Percentiles rank a stretch among this genome's conserved stretches.
Conservation (phyloP, 2,888 invertebrate species). For the Alloscopus bannaensis region DNA sequence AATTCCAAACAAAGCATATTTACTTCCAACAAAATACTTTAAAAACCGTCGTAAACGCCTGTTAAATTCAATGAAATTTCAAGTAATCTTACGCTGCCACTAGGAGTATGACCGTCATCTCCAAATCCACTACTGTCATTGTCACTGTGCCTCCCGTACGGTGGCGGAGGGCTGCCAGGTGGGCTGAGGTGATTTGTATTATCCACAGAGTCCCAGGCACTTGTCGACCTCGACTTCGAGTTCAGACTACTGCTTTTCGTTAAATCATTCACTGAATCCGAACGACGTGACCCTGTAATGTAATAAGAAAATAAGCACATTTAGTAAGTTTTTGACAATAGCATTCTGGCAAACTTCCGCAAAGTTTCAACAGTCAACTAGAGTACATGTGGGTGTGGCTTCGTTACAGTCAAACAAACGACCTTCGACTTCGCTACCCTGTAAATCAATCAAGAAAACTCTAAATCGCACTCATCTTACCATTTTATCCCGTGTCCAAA, state of each 20-base stretch:
- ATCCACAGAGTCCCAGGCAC: constrained; percentile 76
- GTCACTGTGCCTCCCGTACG: constrained; percentile 78
- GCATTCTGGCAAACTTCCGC: too few relatives aligned
- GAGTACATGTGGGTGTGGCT: too few relatives aligned
- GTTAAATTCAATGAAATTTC: neutral
- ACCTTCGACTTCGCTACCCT: too few relatives aligned
- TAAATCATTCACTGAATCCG: constrained; percentile 81
- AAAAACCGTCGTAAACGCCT: neutral
- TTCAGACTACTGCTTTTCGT: constrained; percentile 74
- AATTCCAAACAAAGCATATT: neutral
- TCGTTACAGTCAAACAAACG: too few relatives aligned
- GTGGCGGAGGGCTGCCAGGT: constrained; percentile 92
- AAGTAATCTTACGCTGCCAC: constrained; percentile 57
- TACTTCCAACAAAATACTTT: neutral
- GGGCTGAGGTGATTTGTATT: constrained; percentile 79
- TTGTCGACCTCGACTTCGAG: constrained; percentile 72
- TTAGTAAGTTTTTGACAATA: too few relatives aligned
- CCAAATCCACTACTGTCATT: constrained; percentile 65
- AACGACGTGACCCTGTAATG: constrained; percentile 75
- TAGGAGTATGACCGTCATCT: constrained; percentile 50
- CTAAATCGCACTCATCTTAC: too few relatives aligned
- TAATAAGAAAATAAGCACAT: neutral
- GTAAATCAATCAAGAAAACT: too few relatives aligned
- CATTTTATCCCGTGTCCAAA: too few relatives aligned
- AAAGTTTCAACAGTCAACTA: too few relatives aligned